Evolutionary conservation across 2,888 invertebrate genomes (phyloP).

Genomic region (Synergus umbraculus): DNA sequence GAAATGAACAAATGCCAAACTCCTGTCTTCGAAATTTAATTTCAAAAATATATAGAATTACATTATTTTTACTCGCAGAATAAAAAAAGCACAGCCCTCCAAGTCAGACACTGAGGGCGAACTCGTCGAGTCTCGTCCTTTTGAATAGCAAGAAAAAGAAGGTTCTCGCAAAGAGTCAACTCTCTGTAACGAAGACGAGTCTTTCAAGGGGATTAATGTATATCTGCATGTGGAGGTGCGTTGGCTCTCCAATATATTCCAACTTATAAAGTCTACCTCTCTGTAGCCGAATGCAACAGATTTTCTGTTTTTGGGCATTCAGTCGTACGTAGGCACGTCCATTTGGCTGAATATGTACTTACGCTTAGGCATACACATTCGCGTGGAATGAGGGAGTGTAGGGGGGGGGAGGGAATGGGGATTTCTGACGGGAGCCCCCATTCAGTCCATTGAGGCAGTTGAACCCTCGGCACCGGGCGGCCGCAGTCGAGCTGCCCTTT

Average conservation of each 20-base stretch:
- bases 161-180: constrained; percentile 55
- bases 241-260: constrained; percentile 7
- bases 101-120: neutral
- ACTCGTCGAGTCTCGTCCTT: constrained; percentile 27
- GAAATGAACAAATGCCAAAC: neutral
- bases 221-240: constrained; percentile 20
- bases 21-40: too few relatives aligned
- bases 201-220: constrained; percentile 65
- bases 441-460: constrained; percentile 67
- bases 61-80: neutral
- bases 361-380: constrained; percentile 19
- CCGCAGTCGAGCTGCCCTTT: constrained; percentile 61
- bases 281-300: constrained; percentile 58
- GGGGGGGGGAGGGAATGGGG: constrained; percentile 31
- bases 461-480: constrained; percentile 59
- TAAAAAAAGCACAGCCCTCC: neutral
- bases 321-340: constrained; percentile 60
- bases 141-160: constrained; percentile 35
- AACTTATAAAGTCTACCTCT: neutral
- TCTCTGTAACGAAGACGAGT: constrained; percentile 41
- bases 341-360: constrained; percentile 42
- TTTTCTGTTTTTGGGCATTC: constrained; percentile 73
- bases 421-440: constrained; percentile 56
- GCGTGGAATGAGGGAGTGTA: constrained; percentile 9
- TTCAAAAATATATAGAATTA: neutral